A percentile compares a stretch with the other conserved stretches of the same genome.
Conservation (phyloP, 1,140 invertebrate species). For the Solenopsis fugax region DNA sequence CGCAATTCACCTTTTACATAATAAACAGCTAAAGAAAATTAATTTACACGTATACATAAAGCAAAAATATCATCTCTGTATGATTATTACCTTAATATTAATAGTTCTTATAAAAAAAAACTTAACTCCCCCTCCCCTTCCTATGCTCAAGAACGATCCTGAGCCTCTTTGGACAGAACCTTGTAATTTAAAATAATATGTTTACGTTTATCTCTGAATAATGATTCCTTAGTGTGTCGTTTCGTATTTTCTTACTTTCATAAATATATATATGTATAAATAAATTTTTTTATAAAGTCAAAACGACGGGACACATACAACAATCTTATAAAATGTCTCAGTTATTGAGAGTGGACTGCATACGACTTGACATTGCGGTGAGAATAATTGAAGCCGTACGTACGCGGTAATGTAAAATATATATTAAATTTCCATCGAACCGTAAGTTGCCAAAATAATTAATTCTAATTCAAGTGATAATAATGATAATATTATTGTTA, state of each 20-base stretch:
- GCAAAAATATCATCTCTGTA: constrained; percentile 85
- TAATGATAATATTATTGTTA: constrained; percentile 76
- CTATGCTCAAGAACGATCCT: constrained; percentile 73
- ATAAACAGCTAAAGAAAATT: constrained; percentile 84
- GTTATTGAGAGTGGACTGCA: constrained; percentile 77
- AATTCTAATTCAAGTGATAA: constrained; percentile 82
- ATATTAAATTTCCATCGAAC: constrained; percentile 82
- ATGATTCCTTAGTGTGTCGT: constrained; percentile 84
- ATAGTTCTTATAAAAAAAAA: constrained; percentile 85
- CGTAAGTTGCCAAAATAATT: constrained; percentile 85
- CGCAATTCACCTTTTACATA: constrained; percentile 85
- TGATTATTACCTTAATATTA: constrained; percentile 85
- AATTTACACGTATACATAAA: constrained; percentile 85
- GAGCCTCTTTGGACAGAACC: constrained; percentile 60
- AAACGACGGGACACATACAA: constrained; percentile 73
- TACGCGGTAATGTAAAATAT: constrained; percentile 67
- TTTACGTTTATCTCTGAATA: constrained; percentile 83
- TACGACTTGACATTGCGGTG: constrained; percentile 77
- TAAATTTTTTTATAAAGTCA: constrained; percentile 86
- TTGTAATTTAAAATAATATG: constrained; percentile 82
- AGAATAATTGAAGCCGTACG: constrained; percentile 64
- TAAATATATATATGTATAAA: constrained; percentile 83
- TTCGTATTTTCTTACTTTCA: constrained; percentile 87
- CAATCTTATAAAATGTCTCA: constrained; percentile 80
- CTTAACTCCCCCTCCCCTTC: constrained; percentile 76